phyloP scores from a whole-genome alignment of 2,888 invertebrate genomes.

The Eremobia ochroleuca region DNA sequence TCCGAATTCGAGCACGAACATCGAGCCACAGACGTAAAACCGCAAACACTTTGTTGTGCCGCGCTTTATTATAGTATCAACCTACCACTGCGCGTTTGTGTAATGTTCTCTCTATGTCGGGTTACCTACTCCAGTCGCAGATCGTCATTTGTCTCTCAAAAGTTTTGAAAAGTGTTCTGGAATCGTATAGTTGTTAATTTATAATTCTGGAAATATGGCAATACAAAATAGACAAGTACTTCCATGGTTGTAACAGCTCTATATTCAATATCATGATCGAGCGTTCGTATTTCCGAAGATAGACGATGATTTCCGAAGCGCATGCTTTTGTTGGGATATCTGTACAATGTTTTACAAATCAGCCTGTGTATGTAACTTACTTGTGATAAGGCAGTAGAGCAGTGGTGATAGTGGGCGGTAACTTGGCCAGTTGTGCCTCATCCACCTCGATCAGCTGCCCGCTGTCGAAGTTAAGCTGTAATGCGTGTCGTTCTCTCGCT shows the following conservation, averaged over 20 bases:
- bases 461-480: constrained; percentile 59
- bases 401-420: constrained; percentile 73
- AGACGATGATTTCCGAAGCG: background rate
- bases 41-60: background rate
- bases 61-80: background rate
- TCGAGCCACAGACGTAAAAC: background rate
- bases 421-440: constrained; percentile 69
- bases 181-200: background rate
- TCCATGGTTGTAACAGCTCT: background rate
- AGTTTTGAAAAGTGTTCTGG: background rate
- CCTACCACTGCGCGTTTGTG: too few relatives aligned
- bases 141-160: background rate
- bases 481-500: constrained; percentile 16
- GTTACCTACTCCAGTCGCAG: too few relatives aligned
- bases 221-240: background rate
- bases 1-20: background rate
- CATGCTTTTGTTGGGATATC: background rate
- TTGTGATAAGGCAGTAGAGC: constrained; percentile 81
- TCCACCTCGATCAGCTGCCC: constrained; percentile 66
- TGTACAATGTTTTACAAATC: background rate
- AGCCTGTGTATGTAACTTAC: constrained; percentile 62
- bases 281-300: background rate
- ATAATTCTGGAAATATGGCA: background rate
- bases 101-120: background rate
- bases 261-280: background rate